phyloP scores from a whole-genome alignment of 2,797 vertebrate genomes.

The Anguilla megastoma region DNA sequence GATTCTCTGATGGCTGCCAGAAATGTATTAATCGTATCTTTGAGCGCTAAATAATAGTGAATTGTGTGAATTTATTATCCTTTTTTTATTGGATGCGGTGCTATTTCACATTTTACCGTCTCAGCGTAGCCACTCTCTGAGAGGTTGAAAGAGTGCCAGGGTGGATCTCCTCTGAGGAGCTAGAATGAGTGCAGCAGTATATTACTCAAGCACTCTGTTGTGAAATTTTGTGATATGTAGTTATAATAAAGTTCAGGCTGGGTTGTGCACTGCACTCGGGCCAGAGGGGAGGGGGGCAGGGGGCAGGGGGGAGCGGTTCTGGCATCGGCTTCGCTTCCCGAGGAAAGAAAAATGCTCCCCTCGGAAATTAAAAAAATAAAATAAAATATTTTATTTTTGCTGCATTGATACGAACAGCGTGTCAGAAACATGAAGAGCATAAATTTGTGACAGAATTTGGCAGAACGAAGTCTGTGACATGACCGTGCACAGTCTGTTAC shows the following conservation, averaged over 20 bases:
- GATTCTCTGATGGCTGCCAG: background rate
- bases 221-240: conserved; percentile 22
- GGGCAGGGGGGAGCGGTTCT: background rate
- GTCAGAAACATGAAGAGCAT: conserved; percentile 4
- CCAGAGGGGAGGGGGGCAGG: conserved; percentile 11
- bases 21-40: background rate
- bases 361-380: conserved; percentile 13
- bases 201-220: background rate
- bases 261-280: conserved; percentile 9
- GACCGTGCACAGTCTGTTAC: conserved; percentile 23
- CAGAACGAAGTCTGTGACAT: background rate
- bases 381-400: conserved; percentile 41
- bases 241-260: conserved; percentile 13
- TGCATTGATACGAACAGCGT: conserved; percentile 38
- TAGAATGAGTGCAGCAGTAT: background rate
- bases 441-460: background rate
- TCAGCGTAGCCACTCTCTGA: background rate
- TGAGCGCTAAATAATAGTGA: background rate
- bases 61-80: background rate
- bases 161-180: background rate
- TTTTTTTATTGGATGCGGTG: background rate
- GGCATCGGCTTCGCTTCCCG: conserved; percentile 25
- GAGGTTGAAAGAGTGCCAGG: background rate
- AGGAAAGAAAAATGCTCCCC: conserved; percentile 40
- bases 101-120: background rate